These are phyloP conservation scores for Amphiprion ocellaris DNA, from an alignment of 2,113 vertebrate species.

Conservation along the genomic window DNA sequence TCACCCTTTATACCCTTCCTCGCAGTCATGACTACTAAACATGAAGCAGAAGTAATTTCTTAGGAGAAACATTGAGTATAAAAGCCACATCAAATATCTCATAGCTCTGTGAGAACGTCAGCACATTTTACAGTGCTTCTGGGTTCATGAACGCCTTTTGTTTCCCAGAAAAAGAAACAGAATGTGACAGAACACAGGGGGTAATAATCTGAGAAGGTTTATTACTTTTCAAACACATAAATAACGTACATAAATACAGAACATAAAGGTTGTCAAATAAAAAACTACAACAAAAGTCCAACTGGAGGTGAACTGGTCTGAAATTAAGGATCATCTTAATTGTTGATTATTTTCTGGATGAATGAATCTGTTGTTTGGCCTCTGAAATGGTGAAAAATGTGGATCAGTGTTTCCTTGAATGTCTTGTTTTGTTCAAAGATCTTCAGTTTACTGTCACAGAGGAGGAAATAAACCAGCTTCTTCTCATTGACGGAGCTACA, in stretches of 20 bases:
- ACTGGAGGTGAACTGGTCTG: too few relatives aligned
- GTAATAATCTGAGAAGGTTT: slow-evolving; percentile 17
- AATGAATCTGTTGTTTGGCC: too few relatives aligned
- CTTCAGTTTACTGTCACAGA: too few relatives aligned
- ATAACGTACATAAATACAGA: slow-evolving; percentile 4
- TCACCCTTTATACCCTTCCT: neutral
- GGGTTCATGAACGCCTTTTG: neutral
- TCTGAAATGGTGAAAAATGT: too few relatives aligned
- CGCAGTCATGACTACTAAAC: neutral
- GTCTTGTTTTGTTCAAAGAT: too few relatives aligned
- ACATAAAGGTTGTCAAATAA: neutral
- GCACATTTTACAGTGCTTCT: neutral
- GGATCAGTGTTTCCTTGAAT: too few relatives aligned
- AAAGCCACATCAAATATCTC: neutral
- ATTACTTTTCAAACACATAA: slow-evolving; percentile 39
- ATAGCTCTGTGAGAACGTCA: neutral
- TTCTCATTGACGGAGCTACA: too few relatives aligned
- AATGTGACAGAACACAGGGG: neutral
- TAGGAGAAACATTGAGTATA: too few relatives aligned
- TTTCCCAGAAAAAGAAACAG: neutral
- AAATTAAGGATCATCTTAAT: too few relatives aligned
- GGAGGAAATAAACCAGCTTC: too few relatives aligned
- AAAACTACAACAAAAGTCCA: neutral
- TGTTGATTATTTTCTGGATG: too few relatives aligned
- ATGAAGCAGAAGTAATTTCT: neutral